phyloP scores from a whole-genome alignment of 1,140 invertebrate species.

The Nomia melanderi region DNA sequence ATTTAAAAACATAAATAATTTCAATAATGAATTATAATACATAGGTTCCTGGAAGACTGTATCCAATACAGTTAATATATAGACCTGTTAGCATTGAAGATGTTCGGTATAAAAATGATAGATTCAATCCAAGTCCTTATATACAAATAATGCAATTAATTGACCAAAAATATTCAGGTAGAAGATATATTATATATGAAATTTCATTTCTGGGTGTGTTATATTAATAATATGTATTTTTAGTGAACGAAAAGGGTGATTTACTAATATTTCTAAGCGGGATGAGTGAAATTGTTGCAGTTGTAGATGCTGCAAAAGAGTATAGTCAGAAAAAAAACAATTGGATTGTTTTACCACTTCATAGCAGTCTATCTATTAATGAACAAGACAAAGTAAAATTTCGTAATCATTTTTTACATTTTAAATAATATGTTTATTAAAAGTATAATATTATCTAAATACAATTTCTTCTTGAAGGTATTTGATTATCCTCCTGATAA shows the following conservation, averaged over 20 bases:
- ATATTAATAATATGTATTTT: constrained; percentile 67
- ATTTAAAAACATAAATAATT: constrained; percentile 43
- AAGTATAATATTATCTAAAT: constrained; percentile 1
- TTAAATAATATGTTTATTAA: neutral
- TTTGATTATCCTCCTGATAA: constrained; percentile 98
- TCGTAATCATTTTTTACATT: constrained; percentile 20
- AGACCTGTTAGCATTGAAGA: constrained; percentile 90
- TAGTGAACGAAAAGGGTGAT: constrained; percentile 94
- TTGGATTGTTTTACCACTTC: constrained; percentile 98
- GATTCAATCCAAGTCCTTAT: constrained; percentile 95
- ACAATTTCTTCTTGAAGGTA: constrained; percentile 83
- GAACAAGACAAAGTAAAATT: constrained; percentile 95
- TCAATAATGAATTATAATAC: constrained; percentile 35
- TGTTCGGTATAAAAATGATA: constrained; percentile 85
- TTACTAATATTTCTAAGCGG: constrained; percentile 98
- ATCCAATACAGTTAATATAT: constrained; percentile 95
- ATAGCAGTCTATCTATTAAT: constrained; percentile 94
- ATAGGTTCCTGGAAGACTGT: constrained; percentile 95
- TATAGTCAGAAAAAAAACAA: constrained; percentile 90
- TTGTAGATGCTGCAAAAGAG: constrained; percentile 92
- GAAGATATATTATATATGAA: constrained; percentile 52
- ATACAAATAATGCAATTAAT: constrained; percentile 95
- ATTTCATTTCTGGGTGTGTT: neutral
- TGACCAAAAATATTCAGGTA: constrained; percentile 92
- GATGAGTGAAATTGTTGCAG: constrained; percentile 95